Evolutionary conservation across 2,797 vertebrate genomes (phyloP).

Genomic region (Hemibagrus guttatus): DNA sequence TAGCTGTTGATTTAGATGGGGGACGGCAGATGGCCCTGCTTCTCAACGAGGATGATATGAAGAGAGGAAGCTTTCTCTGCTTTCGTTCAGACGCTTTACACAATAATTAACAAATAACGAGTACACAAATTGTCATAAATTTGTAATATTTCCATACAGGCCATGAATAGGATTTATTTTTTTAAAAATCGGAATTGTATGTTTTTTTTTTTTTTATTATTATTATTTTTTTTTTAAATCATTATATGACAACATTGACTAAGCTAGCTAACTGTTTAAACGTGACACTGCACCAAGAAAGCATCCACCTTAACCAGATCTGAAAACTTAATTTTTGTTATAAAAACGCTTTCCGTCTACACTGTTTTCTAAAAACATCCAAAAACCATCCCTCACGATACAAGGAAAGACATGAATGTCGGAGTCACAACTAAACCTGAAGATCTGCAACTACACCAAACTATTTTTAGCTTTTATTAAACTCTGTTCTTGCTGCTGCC

Average conservation of each 20-base stretch:
- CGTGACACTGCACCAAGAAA: not conserved
- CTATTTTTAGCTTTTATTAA: not conserved
- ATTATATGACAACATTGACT: not conserved
- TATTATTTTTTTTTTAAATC: too few species aligned
- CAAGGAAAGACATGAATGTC: too few species aligned
- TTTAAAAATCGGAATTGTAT: too few species aligned
- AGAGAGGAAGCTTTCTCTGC: not conserved
- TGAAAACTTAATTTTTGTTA: too few species aligned
- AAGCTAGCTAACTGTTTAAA: not conserved
- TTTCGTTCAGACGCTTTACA: not conserved
- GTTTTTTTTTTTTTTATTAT: too few species aligned
- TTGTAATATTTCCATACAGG: not conserved
- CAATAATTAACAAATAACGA: not conserved
- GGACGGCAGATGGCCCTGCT: not conserved
- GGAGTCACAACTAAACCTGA: not conserved
- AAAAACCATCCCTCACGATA: too few species aligned
- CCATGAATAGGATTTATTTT: not conserved
- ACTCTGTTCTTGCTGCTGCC: not conserved
- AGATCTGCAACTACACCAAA: not conserved
- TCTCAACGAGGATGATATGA: not conserved
- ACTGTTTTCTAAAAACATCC: too few species aligned
- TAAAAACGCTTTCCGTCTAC: too few species aligned
- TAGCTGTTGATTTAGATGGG: conserved; percentile 32
- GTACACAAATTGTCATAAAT: not conserved
- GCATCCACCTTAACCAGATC: too few species aligned